Evolutionary conservation across 2,888 invertebrate genomes (phyloP).

Genomic region (Liopterus haemorrhoidalis): DNA sequence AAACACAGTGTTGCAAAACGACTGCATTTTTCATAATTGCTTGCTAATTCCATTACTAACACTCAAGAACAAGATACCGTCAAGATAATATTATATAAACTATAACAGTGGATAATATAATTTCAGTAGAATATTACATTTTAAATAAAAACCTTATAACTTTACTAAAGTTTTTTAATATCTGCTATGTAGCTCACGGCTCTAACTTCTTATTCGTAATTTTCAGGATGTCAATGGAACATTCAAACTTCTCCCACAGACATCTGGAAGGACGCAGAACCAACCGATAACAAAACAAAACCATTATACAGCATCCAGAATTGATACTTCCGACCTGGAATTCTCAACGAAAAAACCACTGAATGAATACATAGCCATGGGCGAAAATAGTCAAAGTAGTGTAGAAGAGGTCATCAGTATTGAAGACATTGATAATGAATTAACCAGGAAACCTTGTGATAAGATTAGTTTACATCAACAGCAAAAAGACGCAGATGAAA

Average conservation of each 20-base stretch:
- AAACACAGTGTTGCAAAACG: too few relatives aligned
- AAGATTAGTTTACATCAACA: constrained; percentile 55
- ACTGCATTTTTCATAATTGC: too few relatives aligned
- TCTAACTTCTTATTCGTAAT: too few relatives aligned
- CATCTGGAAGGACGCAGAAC: constrained; percentile 52
- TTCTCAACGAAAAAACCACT: constrained; percentile 3
- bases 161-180: too few relatives aligned
- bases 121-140: too few relatives aligned
- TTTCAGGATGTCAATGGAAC: constrained; percentile 57
- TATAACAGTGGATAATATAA: too few relatives aligned
- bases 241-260: constrained; percentile 67
- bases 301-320: constrained; percentile 8
- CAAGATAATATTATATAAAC: too few relatives aligned
- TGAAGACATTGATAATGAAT: constrained; percentile 38
- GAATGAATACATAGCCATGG: constrained; percentile 44
- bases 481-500: constrained; percentile 60
- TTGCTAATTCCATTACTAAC: too few relatives aligned
- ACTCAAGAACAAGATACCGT: too few relatives aligned
- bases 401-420: constrained; percentile 43
- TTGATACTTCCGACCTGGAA: not conserved
- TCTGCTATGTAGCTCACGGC: too few relatives aligned
- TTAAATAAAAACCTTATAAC: too few relatives aligned
- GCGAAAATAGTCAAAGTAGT: constrained; percentile 47
- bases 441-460: constrained; percentile 46
- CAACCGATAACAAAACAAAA: constrained; percentile 35